Evolutionary conservation across 2,113 vertebrate species (phyloP), one percentile per base, ranked within the genome.

Genomic region (Promerops cafer): DNA sequence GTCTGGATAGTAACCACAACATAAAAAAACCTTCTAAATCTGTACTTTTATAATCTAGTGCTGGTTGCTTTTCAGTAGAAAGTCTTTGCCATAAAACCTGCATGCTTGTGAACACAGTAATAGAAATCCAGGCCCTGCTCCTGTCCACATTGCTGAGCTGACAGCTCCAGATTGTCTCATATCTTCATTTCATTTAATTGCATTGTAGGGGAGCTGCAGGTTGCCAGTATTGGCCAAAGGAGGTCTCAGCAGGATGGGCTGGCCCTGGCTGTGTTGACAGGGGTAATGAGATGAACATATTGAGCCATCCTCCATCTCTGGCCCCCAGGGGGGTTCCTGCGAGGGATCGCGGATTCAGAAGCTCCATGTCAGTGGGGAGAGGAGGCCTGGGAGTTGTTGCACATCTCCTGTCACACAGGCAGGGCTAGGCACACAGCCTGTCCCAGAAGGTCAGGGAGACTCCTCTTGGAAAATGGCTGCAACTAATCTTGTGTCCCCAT

Each of bases 391-490:
- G 26, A 69, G 15, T 2, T 49, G 42, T 18, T 53, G 47, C 30
- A 4, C 11, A 4, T 70, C 1, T 2, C 5, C 53, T 4, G 2
- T 35, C 17, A 12, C 3, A 3, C 27, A 33, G 30, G 14, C 40
- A 74, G 49, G 44, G 15, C 40, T 59, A 54, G 13, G 52, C 3
- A 7, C 35, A 37, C 27, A 57, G 47, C 17, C 24, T 50, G 49
- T 35, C 37, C 63, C 64, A 33, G 44, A 18, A 21, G n/a, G 27
- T 44, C 50, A 24, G 24, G 40, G 19, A 49, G 20, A 59, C 4
- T 81, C 14, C 54, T 22, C 16, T 37, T 13, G 83, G 53, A 86
- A 37, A 61, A 54, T 7, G 5, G 3, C 44, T 44, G 22, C 2
- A 0, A 9, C 23, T 50, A 7, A 27, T 49, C 49, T 65, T 42